phyloP scores from a whole-genome alignment of 64 coral and sea anemone genomes.

The Hydrozoanthus tunicans region DNA sequence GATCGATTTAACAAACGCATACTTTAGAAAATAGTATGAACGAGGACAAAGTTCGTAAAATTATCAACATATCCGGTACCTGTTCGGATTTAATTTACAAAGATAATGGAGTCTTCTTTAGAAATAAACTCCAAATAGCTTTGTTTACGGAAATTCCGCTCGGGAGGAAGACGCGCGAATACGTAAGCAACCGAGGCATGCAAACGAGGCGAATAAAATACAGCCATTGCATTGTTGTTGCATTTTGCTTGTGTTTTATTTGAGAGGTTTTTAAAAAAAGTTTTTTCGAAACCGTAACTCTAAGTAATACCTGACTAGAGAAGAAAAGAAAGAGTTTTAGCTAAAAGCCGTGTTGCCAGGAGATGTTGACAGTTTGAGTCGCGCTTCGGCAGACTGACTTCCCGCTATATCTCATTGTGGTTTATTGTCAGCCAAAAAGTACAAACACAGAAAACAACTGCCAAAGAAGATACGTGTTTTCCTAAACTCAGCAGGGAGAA shows the following conservation, averaged over 20 bases:
- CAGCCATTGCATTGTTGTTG: too few species aligned
- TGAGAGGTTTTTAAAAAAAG: too few species aligned
- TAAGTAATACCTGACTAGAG: too few species aligned
- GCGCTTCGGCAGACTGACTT: too few species aligned
- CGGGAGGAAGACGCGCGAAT: neutral
- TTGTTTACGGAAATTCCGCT: conserved; percentile 19
- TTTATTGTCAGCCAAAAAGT: too few species aligned
- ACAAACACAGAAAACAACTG: neutral
- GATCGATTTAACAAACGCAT: neutral
- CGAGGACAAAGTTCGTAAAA: neutral
- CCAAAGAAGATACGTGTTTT: neutral
- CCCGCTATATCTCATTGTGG: too few species aligned
- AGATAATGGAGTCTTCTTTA: neutral
- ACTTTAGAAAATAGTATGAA: neutral
- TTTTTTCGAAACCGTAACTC: too few species aligned
- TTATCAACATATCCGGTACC: neutral
- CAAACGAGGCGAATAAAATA: conserved; percentile 22
- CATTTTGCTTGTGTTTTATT: too few species aligned
- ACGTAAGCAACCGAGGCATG: conserved; percentile 41
- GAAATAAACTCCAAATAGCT: conserved; percentile 9
- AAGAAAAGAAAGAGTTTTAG: too few species aligned
- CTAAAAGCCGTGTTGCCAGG: too few species aligned
- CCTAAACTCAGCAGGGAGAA: neutral
- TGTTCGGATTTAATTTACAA: neutral
- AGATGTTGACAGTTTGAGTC: too few species aligned